These are phyloP conservation scores for Liparis tanakae DNA, from an alignment of 2,797 vertebrate genomes.

Conservation along the genomic window DNA sequence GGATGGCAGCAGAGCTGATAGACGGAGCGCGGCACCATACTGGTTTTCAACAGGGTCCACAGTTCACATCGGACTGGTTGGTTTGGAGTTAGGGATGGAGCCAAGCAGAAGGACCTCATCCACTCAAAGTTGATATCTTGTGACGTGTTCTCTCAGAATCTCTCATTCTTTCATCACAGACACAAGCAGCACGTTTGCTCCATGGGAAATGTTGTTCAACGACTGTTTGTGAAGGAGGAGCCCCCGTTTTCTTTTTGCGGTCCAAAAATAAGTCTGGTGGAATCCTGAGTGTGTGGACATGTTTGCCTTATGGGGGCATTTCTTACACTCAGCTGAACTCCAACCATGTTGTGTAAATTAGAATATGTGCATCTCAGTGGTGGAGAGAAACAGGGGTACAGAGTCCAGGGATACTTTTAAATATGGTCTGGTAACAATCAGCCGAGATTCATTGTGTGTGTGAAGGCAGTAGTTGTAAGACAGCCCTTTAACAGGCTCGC, in stretches of 20 bases:
- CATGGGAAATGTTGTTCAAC: slow-evolving; percentile 36
- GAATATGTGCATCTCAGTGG: slow-evolving; percentile 45
- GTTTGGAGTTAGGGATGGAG: slow-evolving; percentile 1
- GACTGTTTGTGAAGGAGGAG: slow-evolving; percentile 18
- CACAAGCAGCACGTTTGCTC: slow-evolving; percentile 29
- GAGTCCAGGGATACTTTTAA: slow-evolving; percentile 72
- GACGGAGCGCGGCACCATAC: background rate
- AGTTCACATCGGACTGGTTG: slow-evolving; percentile 40
- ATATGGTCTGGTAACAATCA: slow-evolving; percentile 84
- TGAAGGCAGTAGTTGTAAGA: slow-evolving; percentile 78
- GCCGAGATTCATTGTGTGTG: slow-evolving; percentile 47
- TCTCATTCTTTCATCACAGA: slow-evolving; percentile 15
- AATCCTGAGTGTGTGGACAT: slow-evolving; percentile 25
- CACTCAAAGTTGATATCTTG: slow-evolving; percentile 57
- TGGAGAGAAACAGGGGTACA: slow-evolving; percentile 49
- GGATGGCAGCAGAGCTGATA: slow-evolving; percentile 14
- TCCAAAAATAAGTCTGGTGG: slow-evolving; percentile 6
- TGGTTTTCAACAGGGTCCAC: slow-evolving; percentile 57
- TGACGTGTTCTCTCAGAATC: slow-evolving; percentile 50
- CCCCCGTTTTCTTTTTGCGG: slow-evolving; percentile 37
- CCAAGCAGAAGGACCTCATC: slow-evolving; percentile 52
- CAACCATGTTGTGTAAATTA: slow-evolving; percentile 46
- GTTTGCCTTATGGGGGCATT: slow-evolving; percentile 25
- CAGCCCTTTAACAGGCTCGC: slow-evolving; percentile 74
- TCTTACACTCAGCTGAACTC: slow-evolving; percentile 36